Percentiles rank a stretch among this genome's conserved stretches.
These are phyloP conservation scores for Leucophenga montana DNA, from an alignment of 2,888 invertebrate genomes.

Conservation along the genomic window DNA sequence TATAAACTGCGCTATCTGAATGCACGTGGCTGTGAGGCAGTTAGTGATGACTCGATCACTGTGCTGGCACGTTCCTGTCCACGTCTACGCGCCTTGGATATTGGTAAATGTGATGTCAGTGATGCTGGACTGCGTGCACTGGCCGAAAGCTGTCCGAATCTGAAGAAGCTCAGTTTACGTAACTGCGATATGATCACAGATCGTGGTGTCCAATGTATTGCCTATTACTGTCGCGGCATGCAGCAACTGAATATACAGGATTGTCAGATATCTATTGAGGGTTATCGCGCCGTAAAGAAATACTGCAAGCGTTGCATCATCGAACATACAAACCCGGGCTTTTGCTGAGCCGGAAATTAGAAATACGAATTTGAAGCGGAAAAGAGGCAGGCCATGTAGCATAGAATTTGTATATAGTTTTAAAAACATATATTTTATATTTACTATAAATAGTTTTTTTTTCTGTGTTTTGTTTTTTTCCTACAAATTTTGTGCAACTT, in stretches of 20 bases:
- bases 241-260: slow-evolving; percentile 95
- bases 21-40: slow-evolving; percentile 92
- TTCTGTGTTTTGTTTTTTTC: too few species aligned
- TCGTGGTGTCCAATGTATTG: slow-evolving; percentile 88
- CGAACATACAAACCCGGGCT: slow-evolving; percentile 95
- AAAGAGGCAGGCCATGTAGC: slow-evolving; percentile 62
- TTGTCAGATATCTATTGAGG: slow-evolving; percentile 90
- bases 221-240: slow-evolving; percentile 90
- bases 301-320: slow-evolving; percentile 94
- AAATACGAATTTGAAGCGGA: slow-evolving; percentile 38
- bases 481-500: too few species aligned
- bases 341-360: slow-evolving; percentile 76
- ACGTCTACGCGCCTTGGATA: slow-evolving; percentile 87
- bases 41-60: slow-evolving; percentile 93
- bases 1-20: slow-evolving; percentile 92
- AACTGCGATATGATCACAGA: slow-evolving; percentile 94
- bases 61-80: slow-evolving; percentile 90
- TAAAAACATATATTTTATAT: not conserved
- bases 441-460: not conserved
- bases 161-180: slow-evolving; percentile 90
- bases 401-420: slow-evolving; percentile 3
- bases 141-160: slow-evolving; percentile 90
- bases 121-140: slow-evolving; percentile 90
- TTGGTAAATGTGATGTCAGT: slow-evolving; percentile 94
- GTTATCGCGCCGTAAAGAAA: slow-evolving; percentile 92